A percentile compares a stretch with the other conserved stretches of the same genome.
Conservation (phyloP, 2,888 invertebrate species). For the Netelia inedita region DNA sequence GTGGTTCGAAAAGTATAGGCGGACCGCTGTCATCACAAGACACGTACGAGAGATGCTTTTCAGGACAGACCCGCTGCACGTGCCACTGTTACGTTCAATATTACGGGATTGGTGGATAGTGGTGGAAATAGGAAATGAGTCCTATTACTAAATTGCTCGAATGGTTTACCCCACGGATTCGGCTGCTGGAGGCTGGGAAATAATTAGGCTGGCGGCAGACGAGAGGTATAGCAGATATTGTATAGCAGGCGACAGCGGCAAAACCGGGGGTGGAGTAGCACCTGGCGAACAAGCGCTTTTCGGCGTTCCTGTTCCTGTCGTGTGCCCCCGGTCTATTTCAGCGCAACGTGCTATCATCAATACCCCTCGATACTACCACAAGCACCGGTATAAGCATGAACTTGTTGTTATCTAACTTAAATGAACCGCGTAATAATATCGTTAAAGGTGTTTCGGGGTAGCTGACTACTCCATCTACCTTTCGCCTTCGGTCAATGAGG, state of each 20-base stretch:
- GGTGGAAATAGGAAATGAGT: conserved; percentile 14
- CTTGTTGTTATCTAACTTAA: conserved; percentile 84
- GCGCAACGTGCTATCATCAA: conserved; percentile 38
- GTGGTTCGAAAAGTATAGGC: no score
- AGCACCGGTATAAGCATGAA: conserved; percentile 65
- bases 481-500: conserved; percentile 72
- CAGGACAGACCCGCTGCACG: no score
- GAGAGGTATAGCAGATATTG: conserved; percentile 82
- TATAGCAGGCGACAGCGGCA: conserved; percentile 62
- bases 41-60: no score
- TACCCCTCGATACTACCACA: conserved; percentile 26
- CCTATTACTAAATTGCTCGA: conserved; percentile 26
- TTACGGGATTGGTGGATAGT: not conserved
- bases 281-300: conserved; percentile 64
- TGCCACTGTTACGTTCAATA: no score
- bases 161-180: conserved; percentile 51
- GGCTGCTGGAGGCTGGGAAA: conserved; percentile 79
- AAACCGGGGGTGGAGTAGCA: conserved; percentile 72
- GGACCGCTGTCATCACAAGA: no score
- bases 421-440: conserved; percentile 84
- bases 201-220: conserved; percentile 81
- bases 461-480: conserved; percentile 62
- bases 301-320: conserved; percentile 44
- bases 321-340: conserved; percentile 39
- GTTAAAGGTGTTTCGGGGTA: conserved; percentile 78